Evolutionary conservation across 2,888 invertebrate species (phyloP), one percentile per base, ranked within the genome.

Genomic region (Psylliodes chrysocephalus): DNA sequence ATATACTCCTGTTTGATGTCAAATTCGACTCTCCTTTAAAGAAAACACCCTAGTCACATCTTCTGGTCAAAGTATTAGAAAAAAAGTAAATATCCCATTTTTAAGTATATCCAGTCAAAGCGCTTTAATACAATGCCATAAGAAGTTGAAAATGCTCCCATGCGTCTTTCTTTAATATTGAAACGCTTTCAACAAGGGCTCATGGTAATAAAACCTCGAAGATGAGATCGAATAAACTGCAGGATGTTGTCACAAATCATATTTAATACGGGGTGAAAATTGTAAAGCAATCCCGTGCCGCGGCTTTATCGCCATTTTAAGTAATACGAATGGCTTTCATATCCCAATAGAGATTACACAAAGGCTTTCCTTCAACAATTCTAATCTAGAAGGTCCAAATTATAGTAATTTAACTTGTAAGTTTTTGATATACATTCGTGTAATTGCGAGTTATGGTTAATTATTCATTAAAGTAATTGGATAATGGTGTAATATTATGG

Each of bases 261-360:
- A 78, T 81, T 82, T 81, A 82, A 81, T 81, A 80, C 81, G 78
- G 74, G 80, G 80, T 75, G 81, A 82, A 81, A 81, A 81, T 81
- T 80, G 81, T 80, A 80, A 80, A 79, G 79, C 79, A 77, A 80
- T 80, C 79, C 81, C 79, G 74, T 75, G 78, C 78, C 77, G 77
- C 77, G 76, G 79, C 84, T 84, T 84, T 84, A 85, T 84, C 83
- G 84, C 79, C 78, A 78, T 78, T 80, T 82, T 84, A 84, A 84
- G 84, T 84, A 85, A 84, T 84, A 85, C 83, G 82, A 84, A 85
- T 84, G 83, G 81, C 78, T 77, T 76, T 77, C 78, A 77, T 78
- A 80, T 77, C 78, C 79, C 77, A 74, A 77, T 78, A 76, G 77
- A 76, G 76, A 75, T 74, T 70, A 56, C 22, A 35, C 14, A 10